Conservation (phyloP, 2,888 invertebrate species). For the Zhuqinia jingwanae region DNA sequence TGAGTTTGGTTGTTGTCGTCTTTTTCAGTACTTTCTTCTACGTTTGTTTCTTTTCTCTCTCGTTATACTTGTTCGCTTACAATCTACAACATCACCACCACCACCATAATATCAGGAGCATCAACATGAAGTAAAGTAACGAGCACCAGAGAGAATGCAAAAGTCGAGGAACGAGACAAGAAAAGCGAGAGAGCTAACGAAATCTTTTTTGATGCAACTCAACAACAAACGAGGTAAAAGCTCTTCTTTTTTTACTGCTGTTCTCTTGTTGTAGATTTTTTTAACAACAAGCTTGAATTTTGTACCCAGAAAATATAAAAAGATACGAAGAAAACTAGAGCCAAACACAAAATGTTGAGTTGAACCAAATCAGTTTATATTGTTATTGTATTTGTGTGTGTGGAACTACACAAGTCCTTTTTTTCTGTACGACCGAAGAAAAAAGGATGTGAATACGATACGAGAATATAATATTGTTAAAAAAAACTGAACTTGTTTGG, state of each 20-base stretch:
- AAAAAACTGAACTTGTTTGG: slow-evolving; percentile 16
- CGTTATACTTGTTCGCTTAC: neutral
- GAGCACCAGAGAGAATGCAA: slow-evolving; percentile 24
- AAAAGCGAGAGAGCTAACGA: neutral
- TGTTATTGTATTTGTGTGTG: slow-evolving; percentile 52
- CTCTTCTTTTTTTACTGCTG: neutral
- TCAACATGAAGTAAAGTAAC: neutral
- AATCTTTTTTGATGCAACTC: slow-evolving; percentile 26
- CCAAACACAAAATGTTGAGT: neutral
- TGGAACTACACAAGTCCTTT: too few relatives aligned
- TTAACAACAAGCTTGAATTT: slow-evolving; percentile 21
- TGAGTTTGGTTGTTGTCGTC: slow-evolving; percentile 26
- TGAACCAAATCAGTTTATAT: slow-evolving; percentile 56
- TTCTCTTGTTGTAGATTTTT: slow-evolving; percentile 4
- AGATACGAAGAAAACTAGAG: slow-evolving; percentile 6
- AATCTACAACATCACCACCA: neutral
- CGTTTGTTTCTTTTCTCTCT: neutral
- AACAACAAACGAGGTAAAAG: slow-evolving; percentile 32
- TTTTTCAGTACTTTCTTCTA: neutral
- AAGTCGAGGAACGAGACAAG: too few relatives aligned
- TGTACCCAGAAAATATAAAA: neutral
- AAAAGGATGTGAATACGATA: slow-evolving; percentile 36
- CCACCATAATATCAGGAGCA: neutral
- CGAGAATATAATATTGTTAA: slow-evolving; percentile 11
- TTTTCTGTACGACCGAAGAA: neutral